Percentiles rank a stretch among this genome's conserved stretches.
These are phyloP conservation scores for Cariama cristata DNA, from an alignment of 2,113 vertebrate genomes.

Conservation along the genomic window DNA sequence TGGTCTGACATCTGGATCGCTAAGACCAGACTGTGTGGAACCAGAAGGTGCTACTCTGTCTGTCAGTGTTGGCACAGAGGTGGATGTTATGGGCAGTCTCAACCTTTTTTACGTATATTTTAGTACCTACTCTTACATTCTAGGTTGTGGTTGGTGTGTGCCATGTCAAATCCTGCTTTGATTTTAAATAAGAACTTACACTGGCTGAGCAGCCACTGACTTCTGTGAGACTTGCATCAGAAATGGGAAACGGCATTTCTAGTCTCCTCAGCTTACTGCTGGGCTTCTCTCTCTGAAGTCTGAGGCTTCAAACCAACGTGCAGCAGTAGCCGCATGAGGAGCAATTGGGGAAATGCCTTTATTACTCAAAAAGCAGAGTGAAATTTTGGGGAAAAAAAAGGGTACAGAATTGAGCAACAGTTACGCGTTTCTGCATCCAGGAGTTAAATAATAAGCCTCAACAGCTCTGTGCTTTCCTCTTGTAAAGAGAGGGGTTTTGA, in stretches of 20 bases:
- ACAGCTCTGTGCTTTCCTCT: neutral
- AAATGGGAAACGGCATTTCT: neutral
- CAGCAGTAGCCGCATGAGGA: neutral
- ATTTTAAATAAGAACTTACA: neutral
- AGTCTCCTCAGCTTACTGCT: neutral
- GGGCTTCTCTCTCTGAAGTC: neutral
- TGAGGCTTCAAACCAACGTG: neutral
- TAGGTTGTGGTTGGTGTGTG: neutral
- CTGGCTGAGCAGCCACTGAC: neutral
- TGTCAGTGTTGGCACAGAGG: neutral
- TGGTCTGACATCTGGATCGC: neutral
- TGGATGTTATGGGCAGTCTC: neutral
- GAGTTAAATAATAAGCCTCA: neutral
- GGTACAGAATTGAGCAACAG: neutral
- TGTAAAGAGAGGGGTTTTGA: neutral
- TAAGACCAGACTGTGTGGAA: neutral
- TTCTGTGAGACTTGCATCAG: neutral
- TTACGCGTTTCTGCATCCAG: neutral
- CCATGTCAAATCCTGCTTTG: neutral
- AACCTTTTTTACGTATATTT: neutral
- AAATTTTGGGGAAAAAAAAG: neutral
- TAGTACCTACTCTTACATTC: neutral
- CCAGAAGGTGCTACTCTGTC: neutral
- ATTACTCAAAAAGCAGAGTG: neutral
- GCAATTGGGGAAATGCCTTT: neutral